These are phyloP conservation scores for Itoplectis maculator DNA, from an alignment of 2,888 invertebrate genomes.

Conservation along the genomic window DNA sequence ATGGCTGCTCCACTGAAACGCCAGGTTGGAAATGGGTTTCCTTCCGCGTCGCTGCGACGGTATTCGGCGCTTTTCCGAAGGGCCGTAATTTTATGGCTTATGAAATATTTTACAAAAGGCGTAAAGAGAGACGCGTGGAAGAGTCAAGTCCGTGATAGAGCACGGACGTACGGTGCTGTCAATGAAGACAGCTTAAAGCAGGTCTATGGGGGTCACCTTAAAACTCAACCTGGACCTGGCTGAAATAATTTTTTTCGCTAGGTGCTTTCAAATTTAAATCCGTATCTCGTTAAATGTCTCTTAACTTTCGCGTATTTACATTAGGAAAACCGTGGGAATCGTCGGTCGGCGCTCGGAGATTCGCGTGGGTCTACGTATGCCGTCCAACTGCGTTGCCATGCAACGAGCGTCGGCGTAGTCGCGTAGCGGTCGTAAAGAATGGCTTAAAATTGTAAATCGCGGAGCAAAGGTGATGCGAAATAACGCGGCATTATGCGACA, in stretches of 20 bases:
- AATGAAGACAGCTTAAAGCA: too few species aligned
- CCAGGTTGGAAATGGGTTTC: too few species aligned
- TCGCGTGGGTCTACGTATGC: neutral
- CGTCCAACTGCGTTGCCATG: neutral
- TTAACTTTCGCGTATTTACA: neutral
- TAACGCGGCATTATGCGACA: neutral
- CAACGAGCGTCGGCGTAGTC: neutral
- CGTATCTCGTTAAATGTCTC: neutral
- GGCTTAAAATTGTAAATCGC: slow-evolving; percentile 3
- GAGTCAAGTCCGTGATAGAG: too few species aligned
- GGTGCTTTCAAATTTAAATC: neutral
- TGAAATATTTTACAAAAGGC: too few species aligned
- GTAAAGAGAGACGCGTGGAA: too few species aligned
- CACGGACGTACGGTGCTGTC: too few species aligned
- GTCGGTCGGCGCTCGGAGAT: neutral
- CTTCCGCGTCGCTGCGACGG: too few species aligned
- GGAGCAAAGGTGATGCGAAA: neutral
- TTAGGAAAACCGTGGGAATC: neutral
- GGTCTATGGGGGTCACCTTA: too few species aligned
- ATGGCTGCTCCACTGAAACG: too few species aligned
- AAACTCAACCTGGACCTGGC: too few species aligned
- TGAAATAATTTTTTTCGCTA: neutral
- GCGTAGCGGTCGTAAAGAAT: neutral
- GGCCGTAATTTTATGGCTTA: too few species aligned
- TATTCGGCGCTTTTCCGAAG: too few species aligned